phyloP scores from a whole-genome alignment of 53 echinoderm and acorn worm genomes.

The Patiria pectinifera region DNA sequence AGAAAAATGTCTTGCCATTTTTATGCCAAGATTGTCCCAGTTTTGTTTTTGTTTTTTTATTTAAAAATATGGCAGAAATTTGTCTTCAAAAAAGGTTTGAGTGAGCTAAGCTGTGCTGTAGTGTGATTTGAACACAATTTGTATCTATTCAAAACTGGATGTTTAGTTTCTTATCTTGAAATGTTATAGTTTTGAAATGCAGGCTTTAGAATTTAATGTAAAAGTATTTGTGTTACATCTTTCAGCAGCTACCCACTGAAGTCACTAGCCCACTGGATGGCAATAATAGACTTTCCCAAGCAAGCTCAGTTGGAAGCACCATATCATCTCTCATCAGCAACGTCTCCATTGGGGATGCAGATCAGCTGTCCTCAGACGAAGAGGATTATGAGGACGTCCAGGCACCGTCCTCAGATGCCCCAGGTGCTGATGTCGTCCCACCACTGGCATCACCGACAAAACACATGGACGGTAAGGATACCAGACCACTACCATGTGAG shows the following conservation, averaged over 20 bases:
- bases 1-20: no score
- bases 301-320: slow-evolving; percentile 41
- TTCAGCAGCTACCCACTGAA: slow-evolving; percentile 4
- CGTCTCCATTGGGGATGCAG: slow-evolving; percentile 30
- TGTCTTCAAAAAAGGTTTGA: no score
- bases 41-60: no score
- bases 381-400: slow-evolving; percentile 40
- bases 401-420: not conserved
- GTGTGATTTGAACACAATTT: no score
- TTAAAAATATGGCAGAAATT: no score
- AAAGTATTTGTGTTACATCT: not conserved
- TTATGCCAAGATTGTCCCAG: no score
- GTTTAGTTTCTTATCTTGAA: no score
- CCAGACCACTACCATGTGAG: not conserved
- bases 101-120: no score
- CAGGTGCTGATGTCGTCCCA: not conserved
- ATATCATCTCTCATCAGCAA: slow-evolving; percentile 53
- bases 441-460: not conserved
- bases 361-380: slow-evolving; percentile 16
- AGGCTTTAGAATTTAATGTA: not conserved
- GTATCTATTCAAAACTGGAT: no score
- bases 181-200: no score
- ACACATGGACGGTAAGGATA: not conserved
- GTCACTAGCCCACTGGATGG: not conserved
- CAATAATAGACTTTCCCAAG: slow-evolving; percentile 27